Evolutionary conservation across 2,888 invertebrate genomes (phyloP).

Genomic region (Rotaria sp.): DNA sequence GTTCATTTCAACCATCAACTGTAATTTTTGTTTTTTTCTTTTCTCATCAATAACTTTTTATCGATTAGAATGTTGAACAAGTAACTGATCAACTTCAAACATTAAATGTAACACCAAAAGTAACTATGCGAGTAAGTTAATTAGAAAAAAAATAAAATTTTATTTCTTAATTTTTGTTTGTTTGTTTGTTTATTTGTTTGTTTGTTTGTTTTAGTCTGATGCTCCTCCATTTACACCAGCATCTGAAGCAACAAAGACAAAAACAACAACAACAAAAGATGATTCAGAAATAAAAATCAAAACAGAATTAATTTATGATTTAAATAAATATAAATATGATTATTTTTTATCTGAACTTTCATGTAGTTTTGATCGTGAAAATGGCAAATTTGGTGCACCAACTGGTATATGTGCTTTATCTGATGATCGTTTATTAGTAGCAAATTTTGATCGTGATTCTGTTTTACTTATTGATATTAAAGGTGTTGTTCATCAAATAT

Average conservation of each 20-base stretch:
- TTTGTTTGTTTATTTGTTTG: background rate
- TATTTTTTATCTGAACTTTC: background rate
- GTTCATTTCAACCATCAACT: background rate
- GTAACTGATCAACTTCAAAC: background rate
- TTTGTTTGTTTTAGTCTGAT: background rate
- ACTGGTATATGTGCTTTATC: conserved; percentile 15
- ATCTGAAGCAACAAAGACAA: background rate
- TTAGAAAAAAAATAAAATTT: background rate
- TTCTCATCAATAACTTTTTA: background rate
- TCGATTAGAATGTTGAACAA: background rate
- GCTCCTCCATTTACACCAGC: conserved; percentile 9
- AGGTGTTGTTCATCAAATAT: background rate
- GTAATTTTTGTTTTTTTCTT: background rate
- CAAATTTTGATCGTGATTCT: conserved; percentile 6
- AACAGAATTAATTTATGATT: conserved; percentile 11
- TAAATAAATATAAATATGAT: background rate
- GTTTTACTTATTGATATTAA: conserved; percentile 17
- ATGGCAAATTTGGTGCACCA: conserved; percentile 15
- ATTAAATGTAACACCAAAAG: background rate
- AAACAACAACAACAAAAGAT: background rate
- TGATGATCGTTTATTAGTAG: conserved; percentile 17
- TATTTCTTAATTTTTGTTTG: background rate
- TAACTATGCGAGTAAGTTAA: background rate
- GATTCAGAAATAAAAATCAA: background rate
- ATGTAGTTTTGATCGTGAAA: conserved; percentile 11